Base-by-base conservation (phyloP, 2,797 vertebrate species). In the Vipera ursinii region DNA sequence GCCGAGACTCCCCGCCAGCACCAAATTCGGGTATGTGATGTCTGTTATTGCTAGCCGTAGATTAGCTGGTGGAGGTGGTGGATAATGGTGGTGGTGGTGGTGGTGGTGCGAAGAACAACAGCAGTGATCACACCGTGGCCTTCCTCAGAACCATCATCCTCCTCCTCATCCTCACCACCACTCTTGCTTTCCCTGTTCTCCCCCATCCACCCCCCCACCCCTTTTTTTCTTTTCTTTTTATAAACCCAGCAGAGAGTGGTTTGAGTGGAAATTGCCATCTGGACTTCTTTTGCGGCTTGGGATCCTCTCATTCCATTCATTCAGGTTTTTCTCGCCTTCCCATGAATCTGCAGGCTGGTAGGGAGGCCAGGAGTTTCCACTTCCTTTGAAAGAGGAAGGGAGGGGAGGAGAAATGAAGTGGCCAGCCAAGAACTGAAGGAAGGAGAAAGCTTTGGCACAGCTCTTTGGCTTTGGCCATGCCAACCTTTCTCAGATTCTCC, bases 11-110 rank as follows among this genome's bases (percentile, higher is more conserved):
- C 53, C 91, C 65, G 65, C 91, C 69, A 38, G 69, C 73, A 59
- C 87, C 87, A 15, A 86, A 60, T 59, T 63, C 91, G 2, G 91
- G 91, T 92, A 92, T 55, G 88, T 61, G 44, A 89, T 69, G 55
- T 44, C 48, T 87, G 9, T 57, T 53, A 7, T 22, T 55, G 61
- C 48, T 89, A 38, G 26, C 87, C 20, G 20, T 88, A 88, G 86
- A 20, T 55, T 55, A 86, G 85, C 3, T 57, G 55, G 38, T 48
- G 60, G 87, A 20, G 24, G 26, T 63, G 48, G 38, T 26, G 44
- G 55, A 87, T 87, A 87, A 87, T 87, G 55, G 73, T 82, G 73
- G 73, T 82, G 73, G 69, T 73, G 69, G 38, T 38, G 38, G 38
- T 38, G 38, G 73, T 82, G 38, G 73, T 78, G 38, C 73, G 73